Percentiles rank a stretch among this genome's conserved stretches.
These are phyloP conservation scores for Pseudomugil gertrudae DNA, from an alignment of 2,797 vertebrate genomes.

Conservation along the genomic window DNA sequence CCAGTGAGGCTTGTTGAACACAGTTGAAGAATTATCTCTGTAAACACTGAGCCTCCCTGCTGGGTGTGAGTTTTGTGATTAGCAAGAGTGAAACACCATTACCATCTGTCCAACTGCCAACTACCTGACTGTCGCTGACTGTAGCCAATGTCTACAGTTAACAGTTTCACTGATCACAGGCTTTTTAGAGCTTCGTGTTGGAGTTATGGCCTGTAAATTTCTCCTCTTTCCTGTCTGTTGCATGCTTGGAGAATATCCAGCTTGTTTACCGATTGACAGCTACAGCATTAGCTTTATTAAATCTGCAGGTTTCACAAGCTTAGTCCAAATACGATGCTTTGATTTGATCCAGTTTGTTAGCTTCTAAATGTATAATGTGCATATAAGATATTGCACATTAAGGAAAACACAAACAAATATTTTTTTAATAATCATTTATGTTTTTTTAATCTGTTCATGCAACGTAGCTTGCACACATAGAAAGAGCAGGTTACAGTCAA, in stretches of 20 bases:
- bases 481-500: background rate
- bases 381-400: background rate
- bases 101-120: conserved; percentile 59
- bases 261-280: too few species aligned
- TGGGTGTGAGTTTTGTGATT: conserved; percentile 63
- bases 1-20: conserved; percentile 37
- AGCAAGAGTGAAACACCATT: conserved; percentile 58
- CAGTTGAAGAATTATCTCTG: conserved; percentile 39
- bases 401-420: background rate
- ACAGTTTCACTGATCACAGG: background rate
- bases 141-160: conserved; percentile 30
- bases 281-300: too few species aligned
- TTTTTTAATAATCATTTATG: too few species aligned
- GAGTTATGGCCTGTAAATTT: background rate
- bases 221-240: background rate
- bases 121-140: conserved; percentile 51
- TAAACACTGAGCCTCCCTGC: conserved; percentile 51
- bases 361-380: background rate
- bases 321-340: background rate
- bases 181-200: conserved; percentile 6
- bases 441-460: too few species aligned
- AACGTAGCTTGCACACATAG: background rate
- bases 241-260: conserved; percentile 6
- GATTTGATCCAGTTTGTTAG: conserved; percentile 3
- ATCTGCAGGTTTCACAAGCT: too few species aligned